A percentile compares a stretch with the other conserved stretches of the same genome.
Conservation (phyloP, 2,797 vertebrate genomes). For the Pelodytes ibericus region DNA sequence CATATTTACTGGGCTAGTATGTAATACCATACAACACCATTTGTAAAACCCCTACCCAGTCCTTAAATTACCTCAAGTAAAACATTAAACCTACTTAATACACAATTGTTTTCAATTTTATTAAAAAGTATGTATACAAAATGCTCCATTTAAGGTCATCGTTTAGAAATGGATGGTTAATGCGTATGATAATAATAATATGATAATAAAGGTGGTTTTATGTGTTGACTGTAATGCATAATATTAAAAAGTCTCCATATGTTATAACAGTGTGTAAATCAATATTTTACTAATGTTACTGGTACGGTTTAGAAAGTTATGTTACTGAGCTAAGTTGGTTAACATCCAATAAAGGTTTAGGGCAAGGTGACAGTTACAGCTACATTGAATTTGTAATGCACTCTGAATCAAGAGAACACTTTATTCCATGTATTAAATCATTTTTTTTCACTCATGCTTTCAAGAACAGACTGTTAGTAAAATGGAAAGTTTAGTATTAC, state of each 20-base stretch:
- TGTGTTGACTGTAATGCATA: neutral
- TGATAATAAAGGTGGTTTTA: neutral
- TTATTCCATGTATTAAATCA: conserved; percentile 35
- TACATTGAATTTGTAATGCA: conserved; percentile 30
- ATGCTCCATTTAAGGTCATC: too few species aligned
- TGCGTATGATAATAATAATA: neutral
- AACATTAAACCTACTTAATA: too few species aligned
- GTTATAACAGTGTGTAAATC: neutral
- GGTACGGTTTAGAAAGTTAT: neutral
- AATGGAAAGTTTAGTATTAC: conserved; percentile 28
- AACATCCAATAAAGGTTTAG: conserved; percentile 31
- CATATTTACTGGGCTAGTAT: too few species aligned
- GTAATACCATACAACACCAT: too few species aligned
- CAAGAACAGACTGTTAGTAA: conserved; percentile 6
- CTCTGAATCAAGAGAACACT: conserved; percentile 21
- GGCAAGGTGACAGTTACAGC: conserved; percentile 27
- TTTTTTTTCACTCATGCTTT: conserved; percentile 25
- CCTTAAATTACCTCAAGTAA: too few species aligned
- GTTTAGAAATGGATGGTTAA: too few species aligned
- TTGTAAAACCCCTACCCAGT: too few species aligned
- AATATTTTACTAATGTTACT: neutral
- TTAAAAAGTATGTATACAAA: too few species aligned
- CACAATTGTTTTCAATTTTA: too few species aligned
- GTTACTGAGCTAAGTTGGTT: conserved; percentile 22
- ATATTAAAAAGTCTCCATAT: neutral